Evolutionary conservation across 2,113 vertebrate genomes (phyloP).

Genomic region (Orycteropus afer): DNA sequence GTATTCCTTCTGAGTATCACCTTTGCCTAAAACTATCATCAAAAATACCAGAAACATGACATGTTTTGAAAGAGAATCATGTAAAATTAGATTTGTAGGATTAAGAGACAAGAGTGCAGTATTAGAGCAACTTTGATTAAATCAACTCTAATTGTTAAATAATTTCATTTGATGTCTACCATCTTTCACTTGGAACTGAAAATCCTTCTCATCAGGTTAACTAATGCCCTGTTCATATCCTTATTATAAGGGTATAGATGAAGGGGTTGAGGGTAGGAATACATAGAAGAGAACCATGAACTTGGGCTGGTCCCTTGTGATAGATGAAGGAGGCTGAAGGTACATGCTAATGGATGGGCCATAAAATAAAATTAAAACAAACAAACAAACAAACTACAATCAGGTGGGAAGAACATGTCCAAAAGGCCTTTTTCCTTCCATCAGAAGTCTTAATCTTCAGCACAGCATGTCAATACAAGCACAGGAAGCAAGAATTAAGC

Average conservation of each 20-base stretch:
- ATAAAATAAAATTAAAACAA: constrained; percentile 59
- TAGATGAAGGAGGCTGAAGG: constrained; percentile 30
- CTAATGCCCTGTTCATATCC: constrained; percentile 12
- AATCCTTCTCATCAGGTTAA: not conserved
- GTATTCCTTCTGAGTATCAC: no score
- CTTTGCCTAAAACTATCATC: not conserved
- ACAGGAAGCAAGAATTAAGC: no score
- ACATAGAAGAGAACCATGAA: constrained; percentile 57
- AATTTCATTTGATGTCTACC: not conserved
- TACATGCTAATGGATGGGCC: constrained; percentile 59
- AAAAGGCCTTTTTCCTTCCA: no score
- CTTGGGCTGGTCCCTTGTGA: constrained; percentile 28
- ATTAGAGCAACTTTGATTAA: not conserved
- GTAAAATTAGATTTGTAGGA: not conserved
- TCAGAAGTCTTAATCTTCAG: no score
- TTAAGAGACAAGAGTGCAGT: not conserved
- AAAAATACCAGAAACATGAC: not conserved
- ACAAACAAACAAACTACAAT: no score
- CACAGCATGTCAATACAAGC: no score
- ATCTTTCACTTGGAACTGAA: no score
- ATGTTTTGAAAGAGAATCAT: not conserved
- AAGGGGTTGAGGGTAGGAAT: constrained; percentile 55
- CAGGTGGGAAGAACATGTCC: no score
- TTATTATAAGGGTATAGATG: constrained; percentile 53
- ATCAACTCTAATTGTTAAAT: not conserved